Percentiles rank a stretch among this genome's conserved stretches.
Evolutionary conservation across 2,113 vertebrate species (phyloP).

Genomic region (Sebastes schlegelii): DNA sequence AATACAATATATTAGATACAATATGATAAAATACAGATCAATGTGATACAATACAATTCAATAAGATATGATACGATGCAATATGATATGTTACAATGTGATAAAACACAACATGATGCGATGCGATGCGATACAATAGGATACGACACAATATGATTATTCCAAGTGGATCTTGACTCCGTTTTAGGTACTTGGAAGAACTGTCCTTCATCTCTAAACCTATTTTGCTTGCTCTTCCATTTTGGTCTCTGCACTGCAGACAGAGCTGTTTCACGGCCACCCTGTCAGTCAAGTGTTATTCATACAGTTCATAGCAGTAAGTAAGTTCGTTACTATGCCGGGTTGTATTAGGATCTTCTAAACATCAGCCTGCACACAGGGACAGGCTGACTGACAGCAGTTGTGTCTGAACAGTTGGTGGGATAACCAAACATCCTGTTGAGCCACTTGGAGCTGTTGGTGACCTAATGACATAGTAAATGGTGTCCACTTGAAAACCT

Average conservation of each 20-base stretch:
- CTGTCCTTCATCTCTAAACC: not conserved
- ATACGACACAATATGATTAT: not conserved
- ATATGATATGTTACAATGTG: not conserved
- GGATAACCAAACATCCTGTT: not conserved
- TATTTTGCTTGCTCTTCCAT: not conserved
- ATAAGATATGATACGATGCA: not conserved
- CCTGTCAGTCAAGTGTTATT: not conserved
- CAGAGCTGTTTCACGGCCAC: not conserved
- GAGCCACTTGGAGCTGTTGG: not conserved
- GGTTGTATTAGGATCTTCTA: not conserved
- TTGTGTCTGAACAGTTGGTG: not conserved
- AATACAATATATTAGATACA: not conserved
- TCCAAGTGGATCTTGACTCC: not conserved
- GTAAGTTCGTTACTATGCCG: not conserved
- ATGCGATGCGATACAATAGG: not conserved
- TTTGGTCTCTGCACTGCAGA: not conserved
- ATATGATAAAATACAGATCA: not conserved
- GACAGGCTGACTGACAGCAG: not conserved
- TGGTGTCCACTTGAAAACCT: not conserved
- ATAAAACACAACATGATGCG: too few species aligned
- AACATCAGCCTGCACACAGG: not conserved
- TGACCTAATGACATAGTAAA: not conserved
- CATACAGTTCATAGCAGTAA: not conserved
- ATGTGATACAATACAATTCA: not conserved
- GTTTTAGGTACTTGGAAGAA: not conserved